Evolutionary conservation across 2,797 vertebrate genomes (phyloP).

Genomic region (Rhadinocentrus ornatus): DNA sequence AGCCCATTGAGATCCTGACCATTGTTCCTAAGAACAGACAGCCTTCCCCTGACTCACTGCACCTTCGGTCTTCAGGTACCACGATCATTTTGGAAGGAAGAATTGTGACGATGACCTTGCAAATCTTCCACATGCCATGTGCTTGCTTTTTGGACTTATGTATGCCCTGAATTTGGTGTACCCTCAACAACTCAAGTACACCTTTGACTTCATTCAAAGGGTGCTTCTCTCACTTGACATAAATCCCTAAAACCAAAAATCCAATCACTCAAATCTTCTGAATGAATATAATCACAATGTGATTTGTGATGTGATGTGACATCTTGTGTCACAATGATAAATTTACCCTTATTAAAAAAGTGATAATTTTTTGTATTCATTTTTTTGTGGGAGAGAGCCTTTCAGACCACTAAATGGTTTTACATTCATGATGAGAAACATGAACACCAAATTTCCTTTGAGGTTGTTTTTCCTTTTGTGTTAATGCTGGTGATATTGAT

Average conservation of each 20-base stretch:
- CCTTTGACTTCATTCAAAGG: background rate
- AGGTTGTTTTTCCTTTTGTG: no score
- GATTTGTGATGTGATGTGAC: no score
- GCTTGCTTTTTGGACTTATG: background rate
- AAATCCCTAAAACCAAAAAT: background rate
- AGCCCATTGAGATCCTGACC: background rate
- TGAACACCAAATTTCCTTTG: no score
- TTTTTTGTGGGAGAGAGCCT: no score
- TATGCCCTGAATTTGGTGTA: background rate
- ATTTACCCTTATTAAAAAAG: no score
- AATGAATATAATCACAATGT: background rate
- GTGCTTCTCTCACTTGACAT: background rate
- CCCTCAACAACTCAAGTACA: background rate
- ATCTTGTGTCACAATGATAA: background rate
- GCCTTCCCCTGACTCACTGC: no score
- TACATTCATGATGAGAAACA: no score
- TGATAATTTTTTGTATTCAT: background rate
- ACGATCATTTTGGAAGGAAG: no score
- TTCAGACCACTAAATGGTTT: no score
- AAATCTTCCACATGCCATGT: no score
- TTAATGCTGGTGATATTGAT: no score
- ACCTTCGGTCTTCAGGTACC: no score
- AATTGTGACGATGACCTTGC: background rate
- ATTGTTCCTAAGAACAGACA: background rate
- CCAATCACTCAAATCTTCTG: background rate